phyloP scores from a whole-genome alignment of 2,888 invertebrate genomes.

The Cantharis nigra region DNA sequence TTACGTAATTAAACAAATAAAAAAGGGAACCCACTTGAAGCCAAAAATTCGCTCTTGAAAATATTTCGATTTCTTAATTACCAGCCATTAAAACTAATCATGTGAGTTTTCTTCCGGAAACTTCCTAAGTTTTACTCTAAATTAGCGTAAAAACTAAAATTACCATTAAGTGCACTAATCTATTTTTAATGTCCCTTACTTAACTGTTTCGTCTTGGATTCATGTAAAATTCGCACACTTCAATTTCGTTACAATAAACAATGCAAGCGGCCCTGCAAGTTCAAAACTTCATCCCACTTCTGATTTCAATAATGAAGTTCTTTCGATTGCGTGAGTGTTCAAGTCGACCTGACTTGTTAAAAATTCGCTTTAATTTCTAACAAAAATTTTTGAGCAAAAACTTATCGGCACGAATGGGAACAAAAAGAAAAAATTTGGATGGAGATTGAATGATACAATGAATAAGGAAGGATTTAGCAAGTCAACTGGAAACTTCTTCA shows the following conservation, averaged over 20 bases:
- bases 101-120: background rate
- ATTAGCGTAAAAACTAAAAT: background rate
- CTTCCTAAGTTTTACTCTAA: background rate
- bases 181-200: background rate
- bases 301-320: background rate
- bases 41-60: background rate
- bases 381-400: background rate
- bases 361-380: background rate
- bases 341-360: background rate
- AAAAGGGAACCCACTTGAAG: background rate
- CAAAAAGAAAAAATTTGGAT: background rate
- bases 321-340: background rate
- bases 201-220: background rate
- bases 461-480: background rate
- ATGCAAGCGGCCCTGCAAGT: background rate
- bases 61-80: background rate
- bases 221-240: background rate
- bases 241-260: background rate
- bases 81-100: background rate
- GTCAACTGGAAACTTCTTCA: background rate
- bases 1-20: background rate
- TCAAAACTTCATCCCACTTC: background rate
- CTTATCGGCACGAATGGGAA: background rate
- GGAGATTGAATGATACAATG: background rate
- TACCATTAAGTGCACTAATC: background rate